Percentiles rank a stretch among this genome's conserved stretches.
Conservation (phyloP, 2,888 invertebrate genomes). For the Euproctis similis region DNA sequence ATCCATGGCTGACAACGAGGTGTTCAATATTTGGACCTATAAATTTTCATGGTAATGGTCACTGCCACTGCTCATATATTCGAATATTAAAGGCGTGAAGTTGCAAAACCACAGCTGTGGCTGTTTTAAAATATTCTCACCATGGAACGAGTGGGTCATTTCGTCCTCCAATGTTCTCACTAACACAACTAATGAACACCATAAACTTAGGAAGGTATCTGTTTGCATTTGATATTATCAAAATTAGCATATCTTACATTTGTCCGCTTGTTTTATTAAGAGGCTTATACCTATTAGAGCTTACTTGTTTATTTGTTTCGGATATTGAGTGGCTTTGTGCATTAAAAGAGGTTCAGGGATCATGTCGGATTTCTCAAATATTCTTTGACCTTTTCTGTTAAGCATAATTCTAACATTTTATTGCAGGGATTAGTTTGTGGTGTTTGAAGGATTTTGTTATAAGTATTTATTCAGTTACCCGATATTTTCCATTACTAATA, state of each 20-base stretch:
- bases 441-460: neutral
- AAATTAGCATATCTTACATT: constrained; percentile 42
- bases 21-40: too few relatives aligned
- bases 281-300: constrained; percentile 42
- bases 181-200: constrained; percentile 10
- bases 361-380: constrained; percentile 4
- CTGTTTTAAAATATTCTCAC: too few relatives aligned
- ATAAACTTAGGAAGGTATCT: constrained; percentile 30
- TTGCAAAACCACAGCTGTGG: too few relatives aligned
- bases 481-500: too few relatives aligned
- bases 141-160: too few relatives aligned
- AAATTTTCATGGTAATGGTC: too few relatives aligned
- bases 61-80: too few relatives aligned
- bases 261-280: constrained; percentile 39
- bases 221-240: constrained; percentile 45
- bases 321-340: constrained; percentile 12
- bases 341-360: constrained; percentile 15
- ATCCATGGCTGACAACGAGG: too few relatives aligned
- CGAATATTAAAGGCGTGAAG: too few relatives aligned
- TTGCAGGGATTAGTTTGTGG: constrained; percentile 2
- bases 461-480: constrained; percentile 1
- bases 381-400: constrained; percentile 10
- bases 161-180: neutral
- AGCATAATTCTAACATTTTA: constrained; percentile 7
- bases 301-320: constrained; percentile 24